Base-by-base conservation (phyloP, 2,888 invertebrate species). In the Cephus runcator region DNA sequence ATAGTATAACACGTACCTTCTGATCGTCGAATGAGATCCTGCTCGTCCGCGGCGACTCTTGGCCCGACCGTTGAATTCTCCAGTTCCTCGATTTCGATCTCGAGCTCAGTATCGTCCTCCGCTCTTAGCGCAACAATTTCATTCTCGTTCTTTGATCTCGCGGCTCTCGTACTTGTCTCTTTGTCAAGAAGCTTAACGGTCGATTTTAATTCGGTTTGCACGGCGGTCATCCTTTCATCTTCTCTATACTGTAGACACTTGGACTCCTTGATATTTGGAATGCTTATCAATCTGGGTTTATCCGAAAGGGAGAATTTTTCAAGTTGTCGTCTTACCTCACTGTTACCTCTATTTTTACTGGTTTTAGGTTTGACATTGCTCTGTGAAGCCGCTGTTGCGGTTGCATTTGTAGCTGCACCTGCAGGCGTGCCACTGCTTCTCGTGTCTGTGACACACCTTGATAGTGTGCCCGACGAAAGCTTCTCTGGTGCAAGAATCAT, bases 401-500 rank as follows among this genome's bases (percentile, higher is more conserved):
- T 12, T 40, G 6, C 6, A 6, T 2, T 15, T 40, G 1, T 40
- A 12, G 40, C 15, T 40, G 40, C 40, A 40, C 4, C 15, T 15
- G 40, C 6, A 40, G 40, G 15, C 40, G 6, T 3, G 3, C 11
- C 11, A 12, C 3, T 69, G 1, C n/a, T n/a, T 31, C 9, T 30
- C 12, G 31, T 33, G 9, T 34, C 15, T 9, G 31, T 12, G 3
- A 31, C 9, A 23, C 31, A 15, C 34, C 71, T 71, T 71, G 31
- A 15, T 3, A 33, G 3, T 2, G 31, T 15, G 3, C 12, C 12
- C 31, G 15, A 33, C 31, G 78, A 76, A 6, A 89, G 88, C 71
- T 91, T 91, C 77, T 91, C 91, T 0, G 91, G 91, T 0, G 91
- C 90, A 71, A 91, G 89, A 75, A 91, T 91, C 3, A 91, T 86